Base-by-base conservation (phyloP, 37 sponge, comb jelly and placozoan species). In the Dysidea cf. avara region DNA sequence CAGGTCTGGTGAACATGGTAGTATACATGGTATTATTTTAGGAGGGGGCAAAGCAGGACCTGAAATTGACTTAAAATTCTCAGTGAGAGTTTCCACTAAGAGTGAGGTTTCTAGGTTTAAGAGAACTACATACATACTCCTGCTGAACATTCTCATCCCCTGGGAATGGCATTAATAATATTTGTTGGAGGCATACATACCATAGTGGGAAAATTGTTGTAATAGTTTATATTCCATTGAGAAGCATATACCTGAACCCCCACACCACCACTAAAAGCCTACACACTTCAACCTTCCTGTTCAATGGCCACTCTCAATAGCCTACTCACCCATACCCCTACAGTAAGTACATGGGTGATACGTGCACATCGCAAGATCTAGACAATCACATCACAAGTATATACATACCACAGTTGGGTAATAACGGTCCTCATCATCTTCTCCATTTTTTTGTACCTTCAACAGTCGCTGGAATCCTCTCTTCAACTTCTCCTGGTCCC, bases 401-500 rank as follows among this genome's bases (percentile, higher is more conserved):
- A 6, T 7, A 38, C 82, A 71, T 21, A 90, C 91, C 69, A 68
- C 72, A 16, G 89, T 60, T 30, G 81, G 52, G 68, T 73, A 79
- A 53, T 92, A 92, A 64, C 90, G 39, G 75, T 95, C 86, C 22
- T 97, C 94, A 59, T 97, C 97, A 35, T 77, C 64, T 20, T 81
- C 79, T 28, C 73, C 63, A 21, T 77, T 86, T 39, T 77, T 72
- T 33, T 46, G 56, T 33, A 90, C 84, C 24, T 66, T 65, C 43
- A 90, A 75, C 68, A 90, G 79, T 20, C 87, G 54, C 46, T 85
- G 83, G 77, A 93, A 97, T 0, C 85, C 68, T 21, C 69, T 80
- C 81, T 97, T 97, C 86, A 93, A 72, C 69, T 93, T 97, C 39
- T 97, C 98, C 7, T 65, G 39, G 67, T 97, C 94, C 40, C 92